Conservation (phyloP, 2,113 vertebrate genomes). For the Gyps fulvus region DNA sequence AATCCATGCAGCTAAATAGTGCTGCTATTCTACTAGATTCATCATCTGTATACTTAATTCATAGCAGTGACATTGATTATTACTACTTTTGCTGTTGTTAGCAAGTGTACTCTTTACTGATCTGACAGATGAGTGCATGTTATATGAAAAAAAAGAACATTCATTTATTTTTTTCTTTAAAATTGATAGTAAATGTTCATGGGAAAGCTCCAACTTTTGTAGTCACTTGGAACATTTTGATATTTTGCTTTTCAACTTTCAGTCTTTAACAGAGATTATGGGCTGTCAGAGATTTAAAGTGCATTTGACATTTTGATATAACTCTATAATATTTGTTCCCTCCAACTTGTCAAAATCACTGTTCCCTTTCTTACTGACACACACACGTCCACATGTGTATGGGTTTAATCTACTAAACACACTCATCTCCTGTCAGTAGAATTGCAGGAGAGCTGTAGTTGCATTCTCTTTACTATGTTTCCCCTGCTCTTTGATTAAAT, state of each 20-base stretch:
- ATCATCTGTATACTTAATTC: background rate
- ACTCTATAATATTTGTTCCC: conserved; percentile 12
- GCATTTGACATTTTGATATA: conserved; percentile 23
- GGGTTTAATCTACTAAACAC: background rate
- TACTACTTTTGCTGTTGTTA: background rate
- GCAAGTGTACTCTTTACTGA: background rate
- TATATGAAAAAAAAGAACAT: background rate
- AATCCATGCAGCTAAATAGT: background rate
- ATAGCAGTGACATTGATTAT: background rate
- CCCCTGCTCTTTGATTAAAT: background rate
- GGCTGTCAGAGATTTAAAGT: conserved; percentile 28
- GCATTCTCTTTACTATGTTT: background rate
- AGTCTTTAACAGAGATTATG: background rate
- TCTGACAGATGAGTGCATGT: background rate
- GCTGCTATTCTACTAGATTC: background rate
- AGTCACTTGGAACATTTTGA: background rate
- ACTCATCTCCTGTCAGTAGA: conserved; percentile 3
- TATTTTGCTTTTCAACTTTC: conserved; percentile 6
- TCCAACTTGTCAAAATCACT: conserved; percentile 41
- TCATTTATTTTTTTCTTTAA: background rate
- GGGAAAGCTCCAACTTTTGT: background rate
- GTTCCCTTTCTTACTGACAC: background rate
- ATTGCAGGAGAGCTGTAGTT: background rate
- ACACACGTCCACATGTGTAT: background rate
- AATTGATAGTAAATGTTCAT: background rate